These are phyloP conservation scores for Pterocles gutturalis DNA, from an alignment of 2,113 vertebrate genomes.

Conservation along the genomic window DNA sequence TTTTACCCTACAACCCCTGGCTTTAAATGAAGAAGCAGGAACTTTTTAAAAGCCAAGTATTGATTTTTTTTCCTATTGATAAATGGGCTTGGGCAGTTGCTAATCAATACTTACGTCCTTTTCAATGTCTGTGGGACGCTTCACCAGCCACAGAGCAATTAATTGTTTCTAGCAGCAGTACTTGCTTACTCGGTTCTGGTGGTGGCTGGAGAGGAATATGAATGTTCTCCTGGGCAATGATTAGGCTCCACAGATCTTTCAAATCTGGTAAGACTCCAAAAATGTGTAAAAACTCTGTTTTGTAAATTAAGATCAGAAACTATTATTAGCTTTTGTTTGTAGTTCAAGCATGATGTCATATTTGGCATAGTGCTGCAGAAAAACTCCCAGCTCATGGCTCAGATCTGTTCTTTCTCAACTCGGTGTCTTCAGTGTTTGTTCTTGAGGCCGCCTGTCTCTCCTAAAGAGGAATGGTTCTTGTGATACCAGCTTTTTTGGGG, in stretches of 20 bases:
- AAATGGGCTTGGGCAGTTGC: background rate
- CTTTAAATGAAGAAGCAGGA: background rate
- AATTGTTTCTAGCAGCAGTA: background rate
- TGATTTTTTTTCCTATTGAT: background rate
- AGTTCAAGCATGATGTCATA: slow-evolving; percentile 75
- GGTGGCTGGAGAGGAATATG: background rate
- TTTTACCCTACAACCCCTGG: background rate
- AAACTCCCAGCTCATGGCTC: slow-evolving; percentile 48
- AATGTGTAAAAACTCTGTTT: slow-evolving; percentile 71
- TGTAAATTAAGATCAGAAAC: slow-evolving; percentile 73
- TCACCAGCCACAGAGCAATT: background rate
- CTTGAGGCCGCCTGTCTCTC: background rate
- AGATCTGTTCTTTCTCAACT: slow-evolving; percentile 63
- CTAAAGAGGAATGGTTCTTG: background rate
- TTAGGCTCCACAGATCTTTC: slow-evolving; percentile 44
- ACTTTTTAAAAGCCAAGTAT: background rate
- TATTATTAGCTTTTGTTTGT: slow-evolving; percentile 81
- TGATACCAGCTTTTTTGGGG: slow-evolving; percentile 28
- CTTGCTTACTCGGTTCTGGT: background rate
- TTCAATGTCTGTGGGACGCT: background rate
- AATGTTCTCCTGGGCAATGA: slow-evolving; percentile 33
- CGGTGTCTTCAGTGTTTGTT: background rate
- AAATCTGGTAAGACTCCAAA: slow-evolving; percentile 62
- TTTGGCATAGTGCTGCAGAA: slow-evolving; percentile 64
- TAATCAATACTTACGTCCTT: slow-evolving; percentile 38